phyloP scores from a whole-genome alignment of 1,140 invertebrate species.

The Pararge aegeria region DNA sequence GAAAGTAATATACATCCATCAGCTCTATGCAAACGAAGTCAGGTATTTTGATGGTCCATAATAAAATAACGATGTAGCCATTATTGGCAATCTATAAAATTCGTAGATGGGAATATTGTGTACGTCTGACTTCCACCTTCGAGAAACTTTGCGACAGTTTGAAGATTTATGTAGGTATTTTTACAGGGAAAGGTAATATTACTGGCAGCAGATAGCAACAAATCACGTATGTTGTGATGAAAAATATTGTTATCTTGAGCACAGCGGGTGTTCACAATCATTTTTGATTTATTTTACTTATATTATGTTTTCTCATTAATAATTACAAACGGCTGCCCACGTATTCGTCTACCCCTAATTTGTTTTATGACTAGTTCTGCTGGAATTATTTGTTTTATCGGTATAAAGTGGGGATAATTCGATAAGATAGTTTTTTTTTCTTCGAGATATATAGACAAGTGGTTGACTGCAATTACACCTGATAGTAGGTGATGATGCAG shows the following conservation, averaged over 20 bases:
- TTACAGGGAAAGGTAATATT: slow-evolving; percentile 35
- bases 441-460: too few species aligned
- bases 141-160: slow-evolving; percentile 38
- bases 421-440: too few species aligned
- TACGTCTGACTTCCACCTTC: slow-evolving; percentile 19
- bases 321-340: too few species aligned
- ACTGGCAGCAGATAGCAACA: slow-evolving; percentile 8
- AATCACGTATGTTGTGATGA: slow-evolving; percentile 16
- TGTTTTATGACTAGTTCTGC: too few species aligned
- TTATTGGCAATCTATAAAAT: slow-evolving; percentile 9
- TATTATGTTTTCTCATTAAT: background rate
- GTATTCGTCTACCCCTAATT: too few species aligned
- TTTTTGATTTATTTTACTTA: slow-evolving; percentile 3
- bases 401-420: too few species aligned
- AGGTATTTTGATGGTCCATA: background rate
- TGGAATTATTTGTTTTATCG: too few species aligned
- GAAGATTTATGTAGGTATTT: slow-evolving; percentile 42
- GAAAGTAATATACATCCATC: too few species aligned
- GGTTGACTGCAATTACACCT: too few species aligned
- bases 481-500: too few species aligned
- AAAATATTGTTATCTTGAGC: slow-evolving; percentile 16
- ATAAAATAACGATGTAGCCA: background rate
- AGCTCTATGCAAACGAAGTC: background rate
- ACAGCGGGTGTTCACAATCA: slow-evolving; percentile 1
- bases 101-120: slow-evolving; percentile 15